Evolutionary conservation across 2,888 invertebrate species (phyloP), one percentile per base, ranked within the genome.

Genomic region (Macrosiphum euphorbiae): DNA sequence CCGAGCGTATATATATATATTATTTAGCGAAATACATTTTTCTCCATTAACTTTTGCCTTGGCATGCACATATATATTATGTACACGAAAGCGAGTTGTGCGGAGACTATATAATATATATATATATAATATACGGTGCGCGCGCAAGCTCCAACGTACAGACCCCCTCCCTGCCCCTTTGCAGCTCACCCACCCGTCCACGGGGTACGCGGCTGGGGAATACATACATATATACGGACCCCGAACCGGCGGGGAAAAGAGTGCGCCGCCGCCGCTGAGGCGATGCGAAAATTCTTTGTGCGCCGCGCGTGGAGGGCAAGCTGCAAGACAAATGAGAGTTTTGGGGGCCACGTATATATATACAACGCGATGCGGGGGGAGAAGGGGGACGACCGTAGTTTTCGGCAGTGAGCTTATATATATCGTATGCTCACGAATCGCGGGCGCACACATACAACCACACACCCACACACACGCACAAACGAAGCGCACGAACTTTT

Each of bases 281-380:
- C 84, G 91, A 89, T 44, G 52, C 20, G 67, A 50, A 67, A 50
- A 16, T 91, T 91, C 85, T 91, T 86, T 91, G 92, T 41, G 91
- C 24, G 28, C 13, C 20, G 52, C 35, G 67, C 35, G 61, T 41
- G 84, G 84, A 44, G 85, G 55, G 55, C 85, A 24, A 86, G 85
- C 67, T 50, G 67, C 87, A 92, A 87, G 92, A 92, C 87, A 87
- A 87, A 92, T 92, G 87, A 61, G 92, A 61, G 41, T 92, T 92
- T 86, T 47, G 91, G 91, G 55, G 91, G 91, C 91, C 91, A 16
- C 55, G 7, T 26, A n/a, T 52, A 67, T 85, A 84, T 11, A 41
- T 88, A 41, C 7, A 88, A n/a, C 61, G 26, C 10, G 41, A 26
- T 4, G 8, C 44, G n/a, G 1, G 28, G 44, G 55, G 52, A 55